Percentiles rank a stretch among this genome's conserved stretches.
Conservation (phyloP, 2,797 vertebrate genomes). For the Micromesistius poutassou region DNA sequence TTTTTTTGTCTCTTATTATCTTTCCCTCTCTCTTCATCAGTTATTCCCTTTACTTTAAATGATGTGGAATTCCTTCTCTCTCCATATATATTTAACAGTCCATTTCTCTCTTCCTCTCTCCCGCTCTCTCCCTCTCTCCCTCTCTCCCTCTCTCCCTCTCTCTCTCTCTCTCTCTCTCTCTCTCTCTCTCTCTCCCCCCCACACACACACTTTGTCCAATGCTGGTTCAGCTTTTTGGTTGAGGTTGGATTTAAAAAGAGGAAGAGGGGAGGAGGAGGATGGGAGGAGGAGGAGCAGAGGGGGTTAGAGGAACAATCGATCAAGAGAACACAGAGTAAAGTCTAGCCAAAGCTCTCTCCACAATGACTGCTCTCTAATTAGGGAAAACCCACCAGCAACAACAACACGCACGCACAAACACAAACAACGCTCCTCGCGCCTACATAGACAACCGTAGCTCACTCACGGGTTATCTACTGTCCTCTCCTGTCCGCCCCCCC, state of each 20-base stretch:
- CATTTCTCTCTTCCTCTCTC: slow-evolving; percentile 6
- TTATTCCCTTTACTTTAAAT: slow-evolving; percentile 9
- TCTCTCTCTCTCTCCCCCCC: neutral
- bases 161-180: slow-evolving; percentile 10
- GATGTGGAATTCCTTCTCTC: neutral
- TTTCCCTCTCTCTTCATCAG: neutral
- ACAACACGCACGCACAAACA: neutral
- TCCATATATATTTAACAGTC: slow-evolving; percentile 34
- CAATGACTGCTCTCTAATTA: slow-evolving; percentile 17
- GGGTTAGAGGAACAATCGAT: slow-evolving; percentile 59
- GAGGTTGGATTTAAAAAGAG: neutral
- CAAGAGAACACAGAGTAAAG: slow-evolving; percentile 29
- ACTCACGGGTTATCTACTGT: too few relatives aligned
- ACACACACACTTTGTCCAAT: neutral
- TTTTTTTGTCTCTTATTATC: neutral
- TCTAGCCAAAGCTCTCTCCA: slow-evolving; percentile 24
- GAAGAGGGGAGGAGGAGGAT: neutral
- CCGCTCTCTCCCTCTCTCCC: neutral
- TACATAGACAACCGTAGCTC: neutral
- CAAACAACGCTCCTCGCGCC: neutral
- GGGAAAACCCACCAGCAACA: neutral
- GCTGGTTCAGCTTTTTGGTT: neutral
- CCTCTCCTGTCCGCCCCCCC: too few relatives aligned
- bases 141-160: slow-evolving; percentile 4
- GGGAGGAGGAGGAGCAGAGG: neutral